Base-by-base conservation (phyloP, 1,140 invertebrate species). In the Bombus picipes region DNA sequence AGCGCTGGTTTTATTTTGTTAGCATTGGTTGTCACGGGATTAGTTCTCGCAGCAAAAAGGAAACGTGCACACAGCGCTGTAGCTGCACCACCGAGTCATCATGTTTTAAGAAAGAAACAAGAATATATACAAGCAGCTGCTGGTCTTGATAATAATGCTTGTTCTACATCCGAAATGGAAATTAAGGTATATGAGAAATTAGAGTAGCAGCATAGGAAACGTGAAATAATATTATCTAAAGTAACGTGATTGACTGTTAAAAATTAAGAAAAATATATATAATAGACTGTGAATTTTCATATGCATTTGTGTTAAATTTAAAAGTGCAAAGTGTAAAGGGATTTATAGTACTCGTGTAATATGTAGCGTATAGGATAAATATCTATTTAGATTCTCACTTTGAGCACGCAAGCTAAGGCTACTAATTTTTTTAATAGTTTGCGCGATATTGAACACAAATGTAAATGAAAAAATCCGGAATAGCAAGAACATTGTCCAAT, bases 1-100 rank as follows among this genome's bases (percentile, higher is more conserved):
- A 94, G 96, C 34, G 95, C 96, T 12, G 96, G 96, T 0, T 87
- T 97, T 0, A 91, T 97, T 22, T 90, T 98, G 0, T 88, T 98
- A 72, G 92, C 97, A 2, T 92, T 97, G 2, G 90, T 97, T 5
- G 87, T 97, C 3, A 94, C 95, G 0, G 95, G 97, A 32, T 90
- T 98, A n/a, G 93, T 97, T 71, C 92, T 96, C 32, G 89, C 96
- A 18, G 96, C 96, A 2, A 97, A 97, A 88, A 94, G 96, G 66
- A 97, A 96, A 92, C 93, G 94, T 28, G 91, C 92, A 12, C 93
- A 94, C 25, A 94, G 93, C 72, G 91, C 92, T 1, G 92, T 93
- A 9, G 87, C 91, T 3, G 92, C 91, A 32, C 93, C 93, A 1
- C 92, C 93, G 0, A 90, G 79, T 32, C 92, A 85, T 53, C 92